phyloP scores from a whole-genome alignment of 2,113 vertebrate species.

The Pygathrix nemaeus region DNA sequence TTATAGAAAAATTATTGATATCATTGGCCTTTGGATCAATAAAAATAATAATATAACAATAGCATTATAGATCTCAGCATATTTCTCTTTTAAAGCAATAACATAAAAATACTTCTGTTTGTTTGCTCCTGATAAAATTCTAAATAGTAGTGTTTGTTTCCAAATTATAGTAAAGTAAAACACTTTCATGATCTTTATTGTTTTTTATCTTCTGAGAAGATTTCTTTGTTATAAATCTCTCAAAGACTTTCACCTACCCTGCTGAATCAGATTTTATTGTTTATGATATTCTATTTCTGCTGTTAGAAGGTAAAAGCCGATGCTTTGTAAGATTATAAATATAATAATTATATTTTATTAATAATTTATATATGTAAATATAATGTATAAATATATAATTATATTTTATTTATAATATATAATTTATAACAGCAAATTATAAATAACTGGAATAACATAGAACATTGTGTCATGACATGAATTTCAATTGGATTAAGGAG shows the following conservation, averaged over 20 bases:
- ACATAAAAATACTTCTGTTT: background rate
- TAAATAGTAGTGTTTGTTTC: background rate
- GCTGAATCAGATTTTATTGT: background rate
- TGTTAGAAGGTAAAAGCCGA: background rate
- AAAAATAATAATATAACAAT: background rate
- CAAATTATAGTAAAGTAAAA: background rate
- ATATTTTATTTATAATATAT: too few relatives aligned
- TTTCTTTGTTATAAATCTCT: background rate
- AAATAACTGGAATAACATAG: background rate
- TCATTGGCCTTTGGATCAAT: background rate
- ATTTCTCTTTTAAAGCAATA: background rate
- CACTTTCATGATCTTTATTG: background rate
- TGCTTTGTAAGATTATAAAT: background rate
- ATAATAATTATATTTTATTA: too few relatives aligned
- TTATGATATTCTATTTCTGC: background rate
- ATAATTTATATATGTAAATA: too few relatives aligned
- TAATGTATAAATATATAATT: too few relatives aligned
- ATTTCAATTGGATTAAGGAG: background rate
- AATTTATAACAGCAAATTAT: background rate
- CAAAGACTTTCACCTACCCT: background rate
- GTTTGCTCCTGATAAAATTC: background rate
- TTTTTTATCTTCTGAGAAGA: background rate
- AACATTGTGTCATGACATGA: background rate
- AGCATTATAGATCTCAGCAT: background rate
- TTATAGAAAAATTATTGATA: background rate